Percentiles rank a stretch among this genome's conserved stretches.
These are phyloP conservation scores for Elegia similella DNA, from an alignment of 2,888 invertebrate genomes.

Conservation along the genomic window DNA sequence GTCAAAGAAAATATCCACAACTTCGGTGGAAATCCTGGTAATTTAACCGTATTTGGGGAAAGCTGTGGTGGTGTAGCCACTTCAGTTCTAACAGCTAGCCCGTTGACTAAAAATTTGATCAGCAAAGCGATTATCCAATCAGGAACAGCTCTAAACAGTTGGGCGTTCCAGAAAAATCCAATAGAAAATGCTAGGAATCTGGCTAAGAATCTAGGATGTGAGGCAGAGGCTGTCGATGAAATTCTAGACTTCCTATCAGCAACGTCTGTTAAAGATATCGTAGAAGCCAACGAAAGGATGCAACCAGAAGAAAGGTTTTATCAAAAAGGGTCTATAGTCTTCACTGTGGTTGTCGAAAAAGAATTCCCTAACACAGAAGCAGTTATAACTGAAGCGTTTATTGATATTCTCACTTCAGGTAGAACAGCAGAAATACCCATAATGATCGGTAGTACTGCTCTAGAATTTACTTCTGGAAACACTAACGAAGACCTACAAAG, in stretches of 20 bases:
- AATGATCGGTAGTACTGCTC: conserved; percentile 59
- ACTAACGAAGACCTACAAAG: conserved; percentile 53
- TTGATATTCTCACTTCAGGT: conserved; percentile 61
- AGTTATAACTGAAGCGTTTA: conserved; percentile 56
- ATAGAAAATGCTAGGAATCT: conserved; percentile 55
- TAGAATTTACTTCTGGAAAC: conserved; percentile 49
- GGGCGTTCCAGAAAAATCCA: conserved; percentile 53
- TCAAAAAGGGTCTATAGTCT: conserved; percentile 31
- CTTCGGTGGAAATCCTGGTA: conserved; percentile 69
- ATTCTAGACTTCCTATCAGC: conserved; percentile 61
- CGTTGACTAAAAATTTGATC: conserved; percentile 55
- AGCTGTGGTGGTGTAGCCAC: conserved; percentile 58
- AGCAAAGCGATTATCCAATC: conserved; percentile 68
- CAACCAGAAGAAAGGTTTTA: conserved; percentile 27
- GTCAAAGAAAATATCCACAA: conserved; percentile 64
- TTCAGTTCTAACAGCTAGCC: conserved; percentile 60
- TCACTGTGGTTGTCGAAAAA: conserved; percentile 58
- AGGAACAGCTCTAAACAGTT: conserved; percentile 48
- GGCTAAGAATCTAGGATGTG: conserved; percentile 56
- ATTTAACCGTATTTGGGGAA: conserved; percentile 67
- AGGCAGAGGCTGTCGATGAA: conserved; percentile 54
- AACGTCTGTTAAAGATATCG: conserved; percentile 58
- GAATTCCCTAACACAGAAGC: conserved; percentile 66
- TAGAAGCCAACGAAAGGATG: conserved; percentile 48
- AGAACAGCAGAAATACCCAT: conserved; percentile 58